Conservation (phyloP, 2,113 vertebrate species). For the Hiodon alosoides region DNA sequence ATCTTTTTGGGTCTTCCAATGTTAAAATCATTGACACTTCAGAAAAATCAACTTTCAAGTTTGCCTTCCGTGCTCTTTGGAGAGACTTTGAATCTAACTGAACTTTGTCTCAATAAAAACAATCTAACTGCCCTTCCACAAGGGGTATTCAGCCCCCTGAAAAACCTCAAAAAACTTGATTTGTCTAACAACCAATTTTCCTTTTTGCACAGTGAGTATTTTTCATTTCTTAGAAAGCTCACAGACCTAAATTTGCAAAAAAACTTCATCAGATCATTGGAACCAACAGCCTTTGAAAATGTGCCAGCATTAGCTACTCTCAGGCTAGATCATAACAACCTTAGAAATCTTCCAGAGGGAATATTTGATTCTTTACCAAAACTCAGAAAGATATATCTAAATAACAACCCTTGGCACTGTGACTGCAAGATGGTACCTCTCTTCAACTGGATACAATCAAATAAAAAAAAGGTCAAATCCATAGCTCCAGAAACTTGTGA, state of each 20-base stretch:
- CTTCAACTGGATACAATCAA: conserved; percentile 50
- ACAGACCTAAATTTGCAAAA: conserved; percentile 55
- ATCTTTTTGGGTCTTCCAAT: conserved; percentile 61
- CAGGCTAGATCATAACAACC: conserved; percentile 48
- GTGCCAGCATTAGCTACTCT: conserved; percentile 53
- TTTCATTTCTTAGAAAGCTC: conserved; percentile 58
- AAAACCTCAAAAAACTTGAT: conserved; percentile 52
- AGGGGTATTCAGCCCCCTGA: conserved; percentile 55
- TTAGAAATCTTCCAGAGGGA: conserved; percentile 45
- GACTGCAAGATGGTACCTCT: conserved; percentile 68
- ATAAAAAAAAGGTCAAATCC: conserved; percentile 40
- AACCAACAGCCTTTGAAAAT: conserved; percentile 45
- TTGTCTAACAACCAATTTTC: conserved; percentile 62
- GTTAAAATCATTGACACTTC: conserved; percentile 53
- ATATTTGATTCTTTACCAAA: conserved; percentile 49
- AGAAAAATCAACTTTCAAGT: conserved; percentile 51
- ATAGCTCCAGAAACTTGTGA: conserved; percentile 43
- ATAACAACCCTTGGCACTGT: conserved; percentile 70
- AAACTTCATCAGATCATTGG: conserved; percentile 53
- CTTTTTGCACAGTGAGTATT: conserved; percentile 50
- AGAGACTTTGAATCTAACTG: conserved; percentile 47
- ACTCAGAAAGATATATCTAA: conserved; percentile 56
- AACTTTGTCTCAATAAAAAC: conserved; percentile 62
- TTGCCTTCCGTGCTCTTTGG: conserved; percentile 61
- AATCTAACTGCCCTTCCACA: conserved; percentile 51